Evolutionary conservation across 23 tunicate species (phyloP), one percentile per base, ranked within the genome.

Genomic region (Halocynthia aurantium): DNA sequence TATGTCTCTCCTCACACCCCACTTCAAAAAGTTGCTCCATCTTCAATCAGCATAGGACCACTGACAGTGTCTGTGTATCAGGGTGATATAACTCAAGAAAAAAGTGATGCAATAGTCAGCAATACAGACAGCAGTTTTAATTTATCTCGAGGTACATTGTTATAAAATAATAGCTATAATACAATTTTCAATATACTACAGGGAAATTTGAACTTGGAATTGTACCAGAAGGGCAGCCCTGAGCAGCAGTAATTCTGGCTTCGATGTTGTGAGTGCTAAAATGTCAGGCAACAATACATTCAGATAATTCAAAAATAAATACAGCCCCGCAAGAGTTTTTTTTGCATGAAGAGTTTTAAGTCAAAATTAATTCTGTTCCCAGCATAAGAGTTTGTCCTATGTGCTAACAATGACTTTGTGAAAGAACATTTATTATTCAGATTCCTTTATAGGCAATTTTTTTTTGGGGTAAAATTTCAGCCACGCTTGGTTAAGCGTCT

Each of bases 41-140:
- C 8, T 21, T 54, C 78, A 2, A 54, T 44, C 12, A 10, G 60
- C 8, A 21, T 52, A 51, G 78, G 78, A 10, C 19, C 19, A 17
- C 63, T 74, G 13, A 54, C 15, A 22, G 56, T 74, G 57, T 74
- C 78, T 8, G 56, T 74, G 50, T 15, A 21, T 10, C n/a, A 74
- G 21, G 78, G 78, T 0, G 78, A 74, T 44, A 74, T 74, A 8
- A 74, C 78, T 56, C 21, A 74, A 74, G 22, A 51, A 56, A 21
- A 6, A 17, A 54, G 60, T 54, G 78, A 74, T 54, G 78, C 56
- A 10, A 74, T 74, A 10, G 78, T 74, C 31, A 74, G 54, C 78
- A 74, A 64, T 49, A 74, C 78, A 8, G 56, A 74, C 31, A 19
- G 54, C 12, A 44, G 21, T n/a, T 74, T 74, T 54, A 7, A 74